phyloP scores from a whole-genome alignment of 2,888 invertebrate genomes.

The Nezara viridula region DNA sequence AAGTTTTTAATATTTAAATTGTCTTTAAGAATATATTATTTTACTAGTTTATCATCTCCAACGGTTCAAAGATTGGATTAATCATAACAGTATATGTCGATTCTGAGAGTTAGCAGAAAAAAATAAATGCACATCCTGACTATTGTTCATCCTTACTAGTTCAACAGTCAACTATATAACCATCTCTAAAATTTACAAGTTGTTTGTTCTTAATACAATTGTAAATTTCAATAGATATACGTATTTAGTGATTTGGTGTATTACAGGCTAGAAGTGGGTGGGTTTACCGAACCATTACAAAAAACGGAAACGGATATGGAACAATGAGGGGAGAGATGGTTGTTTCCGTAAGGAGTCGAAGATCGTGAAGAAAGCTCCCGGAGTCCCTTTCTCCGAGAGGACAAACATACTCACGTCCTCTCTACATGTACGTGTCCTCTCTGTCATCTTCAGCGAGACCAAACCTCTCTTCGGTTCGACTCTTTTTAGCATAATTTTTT shows the following conservation, averaged over 20 bases:
- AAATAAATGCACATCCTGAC: too few species aligned
- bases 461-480: not conserved
- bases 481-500: not conserved
- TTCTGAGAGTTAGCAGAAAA: too few species aligned
- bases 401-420: not conserved
- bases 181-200: too few species aligned
- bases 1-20: too few species aligned
- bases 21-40: too few species aligned
- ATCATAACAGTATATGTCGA: too few species aligned
- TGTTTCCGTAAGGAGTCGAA: not conserved
- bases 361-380: not conserved
- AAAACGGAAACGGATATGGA: conserved; percentile 21
- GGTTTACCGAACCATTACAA: not conserved
- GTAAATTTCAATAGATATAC: too few species aligned
- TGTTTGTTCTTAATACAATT: too few species aligned
- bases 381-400: not conserved
- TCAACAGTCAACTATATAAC: too few species aligned
- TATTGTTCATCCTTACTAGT: too few species aligned
- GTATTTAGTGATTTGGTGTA: not conserved
- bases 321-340: not conserved
- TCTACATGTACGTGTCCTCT: not conserved
- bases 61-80: too few species aligned
- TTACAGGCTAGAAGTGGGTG: not conserved
- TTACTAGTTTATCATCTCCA: too few species aligned
- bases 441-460: not conserved